These are phyloP conservation scores for Chaitophorus viminalis DNA, from an alignment of 2,888 invertebrate genomes.

Conservation along the genomic window DNA sequence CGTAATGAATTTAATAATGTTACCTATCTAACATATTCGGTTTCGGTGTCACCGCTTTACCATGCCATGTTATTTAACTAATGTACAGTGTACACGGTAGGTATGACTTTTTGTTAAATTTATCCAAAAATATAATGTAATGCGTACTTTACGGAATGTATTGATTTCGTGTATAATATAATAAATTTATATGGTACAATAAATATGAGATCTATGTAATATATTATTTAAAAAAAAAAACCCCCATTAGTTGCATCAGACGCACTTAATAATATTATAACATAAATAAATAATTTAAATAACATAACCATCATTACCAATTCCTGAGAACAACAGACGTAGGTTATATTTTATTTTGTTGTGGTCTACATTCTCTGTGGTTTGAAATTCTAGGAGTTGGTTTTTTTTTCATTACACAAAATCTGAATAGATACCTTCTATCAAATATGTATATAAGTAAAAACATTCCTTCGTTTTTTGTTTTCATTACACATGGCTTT, in stretches of 20 bases:
- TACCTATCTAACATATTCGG: neutral
- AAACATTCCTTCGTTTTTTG: too few species aligned
- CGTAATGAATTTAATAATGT: neutral
- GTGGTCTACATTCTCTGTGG: slow-evolving; percentile 15
- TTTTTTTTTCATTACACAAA: neutral
- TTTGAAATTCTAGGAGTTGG: neutral
- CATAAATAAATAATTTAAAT: slow-evolving; percentile 33
- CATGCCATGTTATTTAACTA: slow-evolving; percentile 15
- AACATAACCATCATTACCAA: slow-evolving; percentile 8
- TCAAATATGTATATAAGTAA: too few species aligned
- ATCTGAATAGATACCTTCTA: neutral
- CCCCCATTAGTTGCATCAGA: neutral
- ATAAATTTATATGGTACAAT: neutral
- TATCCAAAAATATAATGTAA: neutral
- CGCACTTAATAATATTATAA: slow-evolving; percentile 25
- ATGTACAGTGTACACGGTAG: slow-evolving; percentile 18
- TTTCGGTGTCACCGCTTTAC: neutral
- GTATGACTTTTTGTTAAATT: neutral
- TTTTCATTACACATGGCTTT: too few species aligned
- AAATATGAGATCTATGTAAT: slow-evolving; percentile 21
- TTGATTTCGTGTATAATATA: neutral
- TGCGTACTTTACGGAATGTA: neutral
- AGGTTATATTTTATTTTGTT: slow-evolving; percentile 1
- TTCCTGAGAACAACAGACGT: neutral
- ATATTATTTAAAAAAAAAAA: neutral